phyloP scores from a whole-genome alignment of 2,797 vertebrate genomes.

The Amblyopsis hoosieri region DNA sequence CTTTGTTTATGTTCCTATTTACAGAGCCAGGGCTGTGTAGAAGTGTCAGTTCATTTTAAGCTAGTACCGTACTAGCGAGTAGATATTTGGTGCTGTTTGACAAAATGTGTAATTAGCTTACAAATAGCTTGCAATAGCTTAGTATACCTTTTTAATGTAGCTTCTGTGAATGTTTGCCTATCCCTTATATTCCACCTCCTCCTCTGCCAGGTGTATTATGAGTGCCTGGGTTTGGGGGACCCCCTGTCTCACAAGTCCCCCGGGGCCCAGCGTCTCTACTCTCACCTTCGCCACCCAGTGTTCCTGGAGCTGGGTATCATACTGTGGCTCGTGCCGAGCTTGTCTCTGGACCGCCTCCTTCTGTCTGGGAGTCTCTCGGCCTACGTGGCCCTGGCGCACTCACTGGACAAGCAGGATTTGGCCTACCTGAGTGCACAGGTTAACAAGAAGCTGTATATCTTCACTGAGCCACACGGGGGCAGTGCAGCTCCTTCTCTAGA shows the following conservation, averaged over 20 bases:
- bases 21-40: too few species aligned
- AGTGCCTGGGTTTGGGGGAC: constrained; percentile 83
- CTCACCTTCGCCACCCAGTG: constrained; percentile 89
- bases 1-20: too few species aligned
- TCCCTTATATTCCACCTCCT: neutral
- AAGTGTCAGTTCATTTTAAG: too few species aligned
- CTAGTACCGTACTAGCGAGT: too few species aligned
- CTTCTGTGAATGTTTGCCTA: neutral
- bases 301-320: constrained; percentile 86
- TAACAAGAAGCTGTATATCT: constrained; percentile 80
- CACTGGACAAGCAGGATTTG: constrained; percentile 87
- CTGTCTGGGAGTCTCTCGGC: constrained; percentile 79
- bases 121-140: too few species aligned
- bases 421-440: constrained; percentile 82
- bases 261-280: constrained; percentile 79
- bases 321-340: constrained; percentile 87
- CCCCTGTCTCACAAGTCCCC: constrained; percentile 83
- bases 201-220: constrained; percentile 84
- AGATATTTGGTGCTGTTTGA: too few species aligned
- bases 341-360: constrained; percentile 86
- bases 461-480: constrained; percentile 56
- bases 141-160: too few species aligned
- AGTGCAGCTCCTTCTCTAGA: neutral
- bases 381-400: constrained; percentile 85
- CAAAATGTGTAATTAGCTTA: too few species aligned